A percentile compares a stretch with the other conserved stretches of the same genome.
phyloP scores from a whole-genome alignment of 2,113 vertebrate species.

The Opisthocomus hoazin region DNA sequence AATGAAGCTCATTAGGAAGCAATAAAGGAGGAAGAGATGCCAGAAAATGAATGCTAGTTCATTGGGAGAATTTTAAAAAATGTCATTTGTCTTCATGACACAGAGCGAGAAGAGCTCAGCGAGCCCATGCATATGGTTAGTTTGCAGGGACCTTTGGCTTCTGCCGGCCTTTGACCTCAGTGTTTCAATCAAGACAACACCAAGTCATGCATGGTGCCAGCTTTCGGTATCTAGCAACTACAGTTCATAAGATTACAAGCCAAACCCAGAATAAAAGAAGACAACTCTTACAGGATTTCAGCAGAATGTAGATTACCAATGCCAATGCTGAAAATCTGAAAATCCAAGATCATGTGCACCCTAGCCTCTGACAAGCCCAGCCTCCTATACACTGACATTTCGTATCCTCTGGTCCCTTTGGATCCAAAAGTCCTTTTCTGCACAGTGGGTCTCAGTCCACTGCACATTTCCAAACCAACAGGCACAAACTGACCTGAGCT shows the following conservation, averaged over 20 bases:
- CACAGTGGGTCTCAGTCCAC: background rate
- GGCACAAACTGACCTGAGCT: background rate
- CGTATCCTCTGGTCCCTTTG: background rate
- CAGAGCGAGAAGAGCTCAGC: constrained; percentile 31
- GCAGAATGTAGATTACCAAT: background rate
- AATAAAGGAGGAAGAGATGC: constrained; percentile 26
- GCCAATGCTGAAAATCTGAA: background rate
- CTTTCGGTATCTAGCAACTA: background rate
- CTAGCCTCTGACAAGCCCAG: background rate
- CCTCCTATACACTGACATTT: background rate
- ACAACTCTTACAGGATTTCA: background rate
- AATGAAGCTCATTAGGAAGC: constrained; percentile 67
- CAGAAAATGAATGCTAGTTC: constrained; percentile 46
- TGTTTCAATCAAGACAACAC: constrained; percentile 53
- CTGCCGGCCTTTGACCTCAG: constrained; percentile 59
- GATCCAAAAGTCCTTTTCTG: background rate
- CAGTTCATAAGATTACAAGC: background rate
- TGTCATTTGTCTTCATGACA: constrained; percentile 74
- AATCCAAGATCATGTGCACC: too few relatives aligned
- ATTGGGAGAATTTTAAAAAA: constrained; percentile 43
- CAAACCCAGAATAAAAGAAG: background rate
- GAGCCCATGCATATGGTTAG: constrained; percentile 20
- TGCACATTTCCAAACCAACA: background rate
- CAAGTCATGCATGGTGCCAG: background rate
- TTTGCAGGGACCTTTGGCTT: constrained; percentile 57